A percentile compares a stretch with the other conserved stretches of the same genome.
phyloP scores from a whole-genome alignment of 2,797 vertebrate genomes.

The Acrocephalus scirpaceus region DNA sequence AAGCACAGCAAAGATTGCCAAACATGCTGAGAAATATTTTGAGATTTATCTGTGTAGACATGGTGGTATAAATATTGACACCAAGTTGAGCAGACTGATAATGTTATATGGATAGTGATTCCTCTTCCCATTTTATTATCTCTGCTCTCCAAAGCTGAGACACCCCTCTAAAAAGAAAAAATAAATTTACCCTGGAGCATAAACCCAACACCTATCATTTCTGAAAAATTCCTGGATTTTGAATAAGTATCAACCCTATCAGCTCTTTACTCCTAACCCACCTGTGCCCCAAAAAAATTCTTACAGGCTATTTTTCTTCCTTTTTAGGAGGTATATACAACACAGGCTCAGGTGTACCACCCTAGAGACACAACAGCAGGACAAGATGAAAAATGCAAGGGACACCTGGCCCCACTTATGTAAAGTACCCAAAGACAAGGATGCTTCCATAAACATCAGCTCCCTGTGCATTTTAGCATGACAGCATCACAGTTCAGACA shows the following conservation, averaged over 20 bases:
- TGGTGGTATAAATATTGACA: neutral
- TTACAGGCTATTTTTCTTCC: neutral
- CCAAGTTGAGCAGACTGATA: neutral
- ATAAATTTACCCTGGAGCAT: neutral
- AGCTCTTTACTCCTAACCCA: neutral
- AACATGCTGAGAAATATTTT: neutral
- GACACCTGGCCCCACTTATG: neutral
- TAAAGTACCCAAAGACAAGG: neutral
- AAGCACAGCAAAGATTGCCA: neutral
- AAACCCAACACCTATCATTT: neutral
- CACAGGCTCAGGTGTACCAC: neutral
- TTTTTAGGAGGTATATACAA: neutral
- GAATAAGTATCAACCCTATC: neutral
- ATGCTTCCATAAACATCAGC: neutral
- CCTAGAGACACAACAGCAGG: neutral
- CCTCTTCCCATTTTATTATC: neutral
- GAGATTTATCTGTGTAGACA: neutral
- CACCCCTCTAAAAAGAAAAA: neutral
- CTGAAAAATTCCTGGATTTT: neutral
- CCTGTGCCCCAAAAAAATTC: fast-evolving
- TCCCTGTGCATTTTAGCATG: neutral
- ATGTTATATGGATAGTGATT: neutral
- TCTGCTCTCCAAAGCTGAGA: neutral
- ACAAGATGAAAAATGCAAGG: neutral
- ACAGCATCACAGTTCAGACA: neutral